Percentiles rank a stretch among this genome's conserved stretches.
Evolutionary conservation across 2,797 vertebrate species (phyloP).

Genomic region (Harpagifer antarcticus): DNA sequence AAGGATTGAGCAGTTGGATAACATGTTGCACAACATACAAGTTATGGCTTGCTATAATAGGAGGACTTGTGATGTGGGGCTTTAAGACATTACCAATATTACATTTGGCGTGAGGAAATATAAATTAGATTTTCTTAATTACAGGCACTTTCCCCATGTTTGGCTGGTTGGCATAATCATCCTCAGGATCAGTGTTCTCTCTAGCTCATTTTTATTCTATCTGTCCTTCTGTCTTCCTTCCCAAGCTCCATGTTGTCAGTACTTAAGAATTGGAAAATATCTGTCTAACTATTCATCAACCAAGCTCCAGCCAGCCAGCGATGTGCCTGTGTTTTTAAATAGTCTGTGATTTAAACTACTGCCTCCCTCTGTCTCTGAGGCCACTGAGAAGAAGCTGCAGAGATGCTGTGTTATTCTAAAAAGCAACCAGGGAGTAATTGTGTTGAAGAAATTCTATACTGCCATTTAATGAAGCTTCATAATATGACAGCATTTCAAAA

Average conservation of each 20-base stretch:
- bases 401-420: conserved; percentile 54
- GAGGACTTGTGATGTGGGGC: conserved; percentile 11
- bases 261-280: conserved; percentile 41
- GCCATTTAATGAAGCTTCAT: conserved; percentile 59
- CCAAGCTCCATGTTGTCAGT: conserved; percentile 25
- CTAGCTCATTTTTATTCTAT: conserved; percentile 33
- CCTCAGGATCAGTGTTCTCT: conserved; percentile 24
- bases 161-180: conserved; percentile 37
- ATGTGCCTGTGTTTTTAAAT: conserved; percentile 56
- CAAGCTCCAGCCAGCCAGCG: conserved; percentile 25
- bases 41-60: conserved; percentile 10
- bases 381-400: conserved; percentile 34
- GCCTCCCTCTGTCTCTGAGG: conserved; percentile 27
- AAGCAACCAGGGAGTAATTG: conserved; percentile 57
- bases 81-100: conserved; percentile 43
- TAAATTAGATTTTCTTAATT: conserved; percentile 55
- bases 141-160: conserved; percentile 34
- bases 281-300: conserved; percentile 32
- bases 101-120: conserved; percentile 46
- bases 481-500: conserved; percentile 33
- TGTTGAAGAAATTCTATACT: conserved; percentile 32
- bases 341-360: conserved; percentile 50
- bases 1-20: conserved; percentile 2
- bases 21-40: conserved; percentile 21
- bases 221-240: conserved; percentile 16